phyloP scores from a whole-genome alignment of 1,140 invertebrate species.

The Papilio dardanus region DNA sequence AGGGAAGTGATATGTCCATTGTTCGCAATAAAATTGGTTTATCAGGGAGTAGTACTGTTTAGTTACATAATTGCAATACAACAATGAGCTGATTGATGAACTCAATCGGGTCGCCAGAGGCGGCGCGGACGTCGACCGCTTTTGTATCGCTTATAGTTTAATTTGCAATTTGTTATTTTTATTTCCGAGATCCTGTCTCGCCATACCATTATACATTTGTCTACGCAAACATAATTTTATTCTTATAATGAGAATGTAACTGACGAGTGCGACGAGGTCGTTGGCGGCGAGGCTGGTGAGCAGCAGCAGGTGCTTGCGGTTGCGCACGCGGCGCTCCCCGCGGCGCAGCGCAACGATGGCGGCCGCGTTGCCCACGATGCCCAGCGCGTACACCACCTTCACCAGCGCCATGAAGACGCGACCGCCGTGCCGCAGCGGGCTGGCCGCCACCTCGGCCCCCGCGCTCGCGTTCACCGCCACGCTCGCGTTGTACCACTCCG shows the following conservation, averaged over 20 bases:
- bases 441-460: neutral
- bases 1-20: neutral
- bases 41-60: neutral
- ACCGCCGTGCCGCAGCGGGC: constrained; percentile 18
- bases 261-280: constrained; percentile 89
- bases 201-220: neutral
- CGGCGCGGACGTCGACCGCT: neutral
- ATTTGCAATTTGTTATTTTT: neutral
- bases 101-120: constrained; percentile 1
- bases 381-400: constrained; percentile 71
- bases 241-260: constrained; percentile 48
- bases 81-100: neutral
- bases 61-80: neutral
- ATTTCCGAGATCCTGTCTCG: no score
- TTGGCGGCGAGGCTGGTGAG: constrained; percentile 89
- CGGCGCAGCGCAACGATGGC: constrained; percentile 70
- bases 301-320: constrained; percentile 91
- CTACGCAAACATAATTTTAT: neutral
- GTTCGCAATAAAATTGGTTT: neutral
- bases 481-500: neutral
- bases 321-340: constrained; percentile 85
- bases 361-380: constrained; percentile 73
- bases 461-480: neutral
- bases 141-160: neutral
- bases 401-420: constrained; percentile 40